A percentile compares a stretch with the other conserved stretches of the same genome.
Conservation (phyloP, 2,113 vertebrate genomes). For the Tetrax tetrax region DNA sequence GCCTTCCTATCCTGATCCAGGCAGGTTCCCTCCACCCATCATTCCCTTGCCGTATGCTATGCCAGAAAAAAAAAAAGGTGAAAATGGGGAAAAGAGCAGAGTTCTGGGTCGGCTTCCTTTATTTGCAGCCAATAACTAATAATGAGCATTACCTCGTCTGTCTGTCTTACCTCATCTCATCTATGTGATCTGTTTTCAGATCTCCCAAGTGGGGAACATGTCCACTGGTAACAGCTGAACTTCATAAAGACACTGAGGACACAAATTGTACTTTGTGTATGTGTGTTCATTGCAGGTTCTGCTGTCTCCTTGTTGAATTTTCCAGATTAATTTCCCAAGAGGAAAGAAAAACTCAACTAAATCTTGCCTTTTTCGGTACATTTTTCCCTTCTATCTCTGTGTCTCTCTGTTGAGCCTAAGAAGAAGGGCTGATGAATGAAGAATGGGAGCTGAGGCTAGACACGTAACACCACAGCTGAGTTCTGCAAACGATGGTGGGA, state of each 20-base stretch:
- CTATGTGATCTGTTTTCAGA: not conserved
- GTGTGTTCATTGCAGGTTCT: not conserved
- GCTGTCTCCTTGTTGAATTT: not conserved
- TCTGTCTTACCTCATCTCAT: not conserved
- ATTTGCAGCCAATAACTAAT: not conserved
- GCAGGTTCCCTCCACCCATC: not conserved
- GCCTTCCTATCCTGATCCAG: not conserved
- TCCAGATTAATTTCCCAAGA: not conserved
- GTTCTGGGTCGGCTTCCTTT: not conserved
- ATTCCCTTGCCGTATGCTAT: not conserved
- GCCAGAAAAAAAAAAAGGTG: not conserved
- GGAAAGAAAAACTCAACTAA: not conserved
- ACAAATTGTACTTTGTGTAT: not conserved
- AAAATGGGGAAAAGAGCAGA: not conserved
- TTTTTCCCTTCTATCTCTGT: not conserved
- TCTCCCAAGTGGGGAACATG: not conserved
- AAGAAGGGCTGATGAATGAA: constrained; percentile 21
- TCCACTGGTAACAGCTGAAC: not conserved
- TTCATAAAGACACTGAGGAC: not conserved
- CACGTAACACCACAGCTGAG: constrained; percentile 40
- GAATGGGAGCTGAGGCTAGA: not conserved
- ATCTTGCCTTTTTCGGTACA: not conserved
- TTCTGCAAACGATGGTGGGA: not conserved
- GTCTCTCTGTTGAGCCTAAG: not conserved
- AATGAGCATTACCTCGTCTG: not conserved